A percentile compares a stretch with the other conserved stretches of the same genome.
Conservation (phyloP, 2,797 vertebrate species). For the Chrosomus eos region DNA sequence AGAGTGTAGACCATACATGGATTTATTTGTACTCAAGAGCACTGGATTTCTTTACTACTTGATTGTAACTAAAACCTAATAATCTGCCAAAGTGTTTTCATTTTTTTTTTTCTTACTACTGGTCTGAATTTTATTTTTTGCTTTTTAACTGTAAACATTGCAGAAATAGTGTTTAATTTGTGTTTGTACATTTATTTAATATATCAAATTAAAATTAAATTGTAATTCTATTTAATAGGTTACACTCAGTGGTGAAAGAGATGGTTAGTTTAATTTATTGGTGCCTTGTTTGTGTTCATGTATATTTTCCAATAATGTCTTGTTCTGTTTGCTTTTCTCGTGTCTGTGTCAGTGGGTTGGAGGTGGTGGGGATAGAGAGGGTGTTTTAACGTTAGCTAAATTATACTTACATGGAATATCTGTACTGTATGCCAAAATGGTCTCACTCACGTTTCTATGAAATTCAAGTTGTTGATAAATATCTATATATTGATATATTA, state of each 20-base stretch:
- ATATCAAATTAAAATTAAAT: slow-evolving; percentile 44
- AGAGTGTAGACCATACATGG: slow-evolving; percentile 82
- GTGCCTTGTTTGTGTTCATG: slow-evolving; percentile 85
- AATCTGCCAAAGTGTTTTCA: slow-evolving; percentile 86
- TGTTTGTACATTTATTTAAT: slow-evolving; percentile 66
- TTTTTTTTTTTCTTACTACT: slow-evolving; percentile 62
- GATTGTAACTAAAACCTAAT: slow-evolving; percentile 88
- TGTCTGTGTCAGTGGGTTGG: slow-evolving; percentile 66
- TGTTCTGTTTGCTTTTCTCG: slow-evolving; percentile 65
- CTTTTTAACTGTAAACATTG: slow-evolving; percentile 77
- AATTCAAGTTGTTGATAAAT: slow-evolving; percentile 86
- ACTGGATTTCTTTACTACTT: slow-evolving; percentile 88
- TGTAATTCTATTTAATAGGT: slow-evolving; percentile 77
- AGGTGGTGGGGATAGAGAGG: slow-evolving; percentile 37
- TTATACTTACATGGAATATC: slow-evolving; percentile 84
- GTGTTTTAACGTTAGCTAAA: slow-evolving; percentile 70
- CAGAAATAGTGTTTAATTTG: slow-evolving; percentile 74
- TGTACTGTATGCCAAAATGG: slow-evolving; percentile 87
- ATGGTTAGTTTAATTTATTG: slow-evolving; percentile 84
- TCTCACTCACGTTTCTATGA: slow-evolving; percentile 86
- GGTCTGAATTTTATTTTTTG: slow-evolving; percentile 64
- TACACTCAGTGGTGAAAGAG: slow-evolving; percentile 67
- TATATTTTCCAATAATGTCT: slow-evolving; percentile 70
- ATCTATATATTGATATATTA: slow-evolving; percentile 90
- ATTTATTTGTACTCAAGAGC: slow-evolving; percentile 84